phyloP scores from a whole-genome alignment of 2,888 invertebrate genomes.

The Leptinotarsa rubiginosa region DNA sequence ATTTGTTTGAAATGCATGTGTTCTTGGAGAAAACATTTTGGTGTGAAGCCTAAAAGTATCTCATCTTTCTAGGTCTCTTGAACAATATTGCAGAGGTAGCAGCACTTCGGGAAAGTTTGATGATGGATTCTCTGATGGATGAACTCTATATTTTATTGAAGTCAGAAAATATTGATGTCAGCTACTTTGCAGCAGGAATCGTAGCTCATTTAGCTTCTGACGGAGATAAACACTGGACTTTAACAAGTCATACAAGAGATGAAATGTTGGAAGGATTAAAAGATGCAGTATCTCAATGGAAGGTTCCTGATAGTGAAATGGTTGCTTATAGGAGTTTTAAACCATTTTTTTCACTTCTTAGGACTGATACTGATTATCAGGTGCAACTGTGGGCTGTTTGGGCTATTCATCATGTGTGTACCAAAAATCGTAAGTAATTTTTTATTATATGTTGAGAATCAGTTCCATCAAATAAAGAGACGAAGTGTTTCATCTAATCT shows the following conservation, averaged over 20 bases:
- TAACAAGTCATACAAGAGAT: conserved; percentile 49
- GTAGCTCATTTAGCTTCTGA: conserved; percentile 77
- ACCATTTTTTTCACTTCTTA: conserved; percentile 77
- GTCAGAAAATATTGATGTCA: conserved; percentile 75
- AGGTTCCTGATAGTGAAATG: conserved; percentile 79
- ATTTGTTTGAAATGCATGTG: no score
- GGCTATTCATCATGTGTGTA: conserved; percentile 83
- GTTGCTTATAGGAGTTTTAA: conserved; percentile 79
- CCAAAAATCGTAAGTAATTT: conserved; percentile 74
- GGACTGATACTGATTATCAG: conserved; percentile 71
- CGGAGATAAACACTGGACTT: conserved; percentile 68
- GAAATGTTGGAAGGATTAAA: conserved; percentile 69
- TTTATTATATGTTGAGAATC: no score
- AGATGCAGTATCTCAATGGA: conserved; percentile 73
- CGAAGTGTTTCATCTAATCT: no score
- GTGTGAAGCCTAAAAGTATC: no score
- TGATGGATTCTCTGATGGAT: conserved; percentile 55
- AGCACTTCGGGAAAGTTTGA: conserved; percentile 55
- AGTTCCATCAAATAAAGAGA: neutral
- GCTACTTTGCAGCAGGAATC: conserved; percentile 80
- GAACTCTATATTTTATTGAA: conserved; percentile 60
- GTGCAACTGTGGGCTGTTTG: conserved; percentile 83
- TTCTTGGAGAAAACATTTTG: no score
- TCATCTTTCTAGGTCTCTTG: conserved; percentile 67
- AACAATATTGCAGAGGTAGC: conserved; percentile 83